Evolutionary conservation across 2,113 vertebrate species (phyloP).

Genomic region (Tenebrosternarchus preto): DNA sequence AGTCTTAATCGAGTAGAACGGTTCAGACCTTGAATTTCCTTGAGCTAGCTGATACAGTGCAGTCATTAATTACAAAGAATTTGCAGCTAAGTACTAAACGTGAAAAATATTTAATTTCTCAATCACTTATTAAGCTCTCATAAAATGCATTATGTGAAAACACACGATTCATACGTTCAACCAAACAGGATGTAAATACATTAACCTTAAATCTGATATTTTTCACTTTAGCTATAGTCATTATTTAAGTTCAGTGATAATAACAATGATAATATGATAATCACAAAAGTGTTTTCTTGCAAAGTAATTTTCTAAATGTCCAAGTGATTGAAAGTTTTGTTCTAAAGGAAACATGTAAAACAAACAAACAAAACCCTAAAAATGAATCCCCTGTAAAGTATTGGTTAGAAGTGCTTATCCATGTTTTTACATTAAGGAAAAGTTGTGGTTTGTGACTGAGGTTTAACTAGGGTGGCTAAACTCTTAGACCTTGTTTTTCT

Average conservation of each 20-base stretch:
- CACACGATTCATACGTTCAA: neutral
- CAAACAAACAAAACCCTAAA: too few relatives aligned
- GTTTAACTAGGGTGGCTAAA: conserved; percentile 38
- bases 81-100: too few relatives aligned
- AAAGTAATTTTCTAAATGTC: neutral
- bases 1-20: neutral
- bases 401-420: conserved; percentile 18
- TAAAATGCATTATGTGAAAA: too few relatives aligned
- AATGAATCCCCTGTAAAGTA: neutral
- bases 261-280: neutral
- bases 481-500: conserved; percentile 37
- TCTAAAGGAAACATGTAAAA: neutral
- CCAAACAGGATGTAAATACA: too few relatives aligned
- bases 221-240: too few relatives aligned
- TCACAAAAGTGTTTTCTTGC: neutral
- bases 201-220: too few relatives aligned
- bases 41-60: neutral
- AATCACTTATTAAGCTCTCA: too few relatives aligned
- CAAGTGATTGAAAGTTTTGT: neutral
- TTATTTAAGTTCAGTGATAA: too few relatives aligned
- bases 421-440: neutral
- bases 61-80: neutral
- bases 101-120: neutral
- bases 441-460: conserved; percentile 26
- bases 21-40: neutral